Base-by-base conservation (phyloP, 1,140 invertebrate genomes). In the Drosophila ambigua region DNA sequence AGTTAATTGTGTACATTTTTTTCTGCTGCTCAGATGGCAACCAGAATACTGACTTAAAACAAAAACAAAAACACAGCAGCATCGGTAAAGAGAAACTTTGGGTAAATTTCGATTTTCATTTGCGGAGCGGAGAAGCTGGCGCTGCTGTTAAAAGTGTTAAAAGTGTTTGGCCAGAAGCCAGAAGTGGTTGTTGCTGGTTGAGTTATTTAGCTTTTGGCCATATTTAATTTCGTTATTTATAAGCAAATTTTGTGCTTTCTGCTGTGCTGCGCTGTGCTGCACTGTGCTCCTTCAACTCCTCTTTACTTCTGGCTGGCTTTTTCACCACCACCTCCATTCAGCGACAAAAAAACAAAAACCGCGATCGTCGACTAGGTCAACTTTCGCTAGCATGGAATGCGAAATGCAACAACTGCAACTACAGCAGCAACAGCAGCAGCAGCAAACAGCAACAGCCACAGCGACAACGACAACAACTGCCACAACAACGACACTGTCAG, bases 331-430 rank as follows among this genome's bases (percentile, higher is more conserved):
- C 35, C 35, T 39, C 35, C 35, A 39, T 13, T 39, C 35, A 39
- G 35, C 35, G 35, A 39, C 35, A 61, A 52, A 74, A 13, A 72
- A 73, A 72, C 57, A 72, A 73, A 73, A 75, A 87, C 79, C 82
- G 79, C 80, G 75, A 88, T 74, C 75, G 83, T 88, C 83, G 83
- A 88, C 83, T 88, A 88, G 83, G 83, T 88, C 83, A 88, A 88
- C 83, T 88, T 88, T 88, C 83, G 83, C 83, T 88, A 88, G 79
- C 83, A 88, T 88, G 83, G 83, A 88, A 88, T 88, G 83, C 83
- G 79, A 88, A 88, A 88, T 88, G 83, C 83, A 82, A 68, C 81
- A 84, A 43, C 80, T 44, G 20, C 61, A 63, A 5, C 65, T 72
- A 5, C 65, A 77, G 20, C 53, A 11, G 48, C 55, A 73, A 16